Evolutionary conservation across 2,888 invertebrate species (phyloP), one percentile per base, ranked within the genome.

Genomic region (Dolichopus griseipennis): DNA sequence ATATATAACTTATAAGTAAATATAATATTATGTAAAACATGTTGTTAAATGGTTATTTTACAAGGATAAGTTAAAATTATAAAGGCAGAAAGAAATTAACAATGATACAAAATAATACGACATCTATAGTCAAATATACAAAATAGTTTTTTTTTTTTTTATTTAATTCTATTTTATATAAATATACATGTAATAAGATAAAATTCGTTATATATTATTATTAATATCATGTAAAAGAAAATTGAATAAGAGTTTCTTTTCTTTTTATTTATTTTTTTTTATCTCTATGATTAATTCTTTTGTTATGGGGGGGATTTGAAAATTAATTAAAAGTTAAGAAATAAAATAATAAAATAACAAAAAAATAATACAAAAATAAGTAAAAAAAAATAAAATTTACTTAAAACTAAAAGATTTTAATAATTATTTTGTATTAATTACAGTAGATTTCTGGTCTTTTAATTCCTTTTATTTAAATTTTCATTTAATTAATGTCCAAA

Each of bases 241-340:
- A 37, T 10, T 12, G 8, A 37, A 37, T 37, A 37, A 8, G 12
- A 37, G 37, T 10, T 37, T 27, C 41, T 5, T 41, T 41, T 41
- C 4, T 41, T 41, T 41, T 41, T 41, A 5, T 41, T 41, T 12
- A 4, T 27, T 27, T 27, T 27, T 27, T 27, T 27, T 37, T 52
- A 18, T 15, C 6, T 52, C 15, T 52, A 18, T n/a, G 18, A 52
- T 52, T 52, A 52, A 52, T 52, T 52, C 52, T 52, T 52, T 18
- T 52, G 15, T 52, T 52, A 6, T n/a, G 15, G 9, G 34, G 5
- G 34, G 37, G 37, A 37, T 52, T 52, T 52, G 52, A 52, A 52
- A 52, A 52, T 52, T 52, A 52, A 52, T 52, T 52, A 52, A 52
- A 52, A 12, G 18, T 52, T n/a, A 52, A 52, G 52, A 52, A 52